A percentile compares a stretch with the other conserved stretches of the same genome.
Evolutionary conservation across 2,113 vertebrate species (phyloP).

Genomic region (Poicephalus gulielmi): DNA sequence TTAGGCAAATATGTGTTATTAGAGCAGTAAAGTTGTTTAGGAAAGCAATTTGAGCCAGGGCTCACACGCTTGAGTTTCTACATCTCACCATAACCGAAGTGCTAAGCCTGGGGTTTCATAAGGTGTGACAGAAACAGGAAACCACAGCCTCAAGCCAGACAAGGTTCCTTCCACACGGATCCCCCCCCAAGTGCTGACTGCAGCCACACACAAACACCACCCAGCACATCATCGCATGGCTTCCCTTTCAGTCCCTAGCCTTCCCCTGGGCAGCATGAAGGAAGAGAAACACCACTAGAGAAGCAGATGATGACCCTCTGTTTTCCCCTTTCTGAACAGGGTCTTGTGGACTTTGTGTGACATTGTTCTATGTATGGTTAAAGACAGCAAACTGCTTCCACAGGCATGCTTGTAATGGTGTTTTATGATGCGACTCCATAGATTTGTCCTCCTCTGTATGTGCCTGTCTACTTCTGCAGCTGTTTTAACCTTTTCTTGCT

Average conservation of each 20-base stretch:
- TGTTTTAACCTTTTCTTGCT: neutral
- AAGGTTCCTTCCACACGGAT: neutral
- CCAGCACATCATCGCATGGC: accelerated
- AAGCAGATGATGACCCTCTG: neutral
- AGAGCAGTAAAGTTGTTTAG: neutral
- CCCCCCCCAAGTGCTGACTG: neutral
- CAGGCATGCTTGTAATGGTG: neutral
- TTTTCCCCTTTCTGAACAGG: neutral
- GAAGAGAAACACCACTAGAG: neutral
- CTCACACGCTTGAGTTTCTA: neutral
- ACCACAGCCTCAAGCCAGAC: neutral
- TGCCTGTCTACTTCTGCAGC: neutral
- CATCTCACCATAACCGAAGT: neutral
- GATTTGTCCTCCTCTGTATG: neutral
- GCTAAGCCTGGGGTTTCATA: neutral
- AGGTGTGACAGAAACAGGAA: conserved; percentile 20
- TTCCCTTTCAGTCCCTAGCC: neutral
- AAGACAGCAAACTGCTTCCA: conserved; percentile 43
- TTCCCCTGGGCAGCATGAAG: neutral
- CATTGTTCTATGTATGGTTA: neutral
- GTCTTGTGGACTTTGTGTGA: neutral
- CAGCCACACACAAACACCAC: neutral
- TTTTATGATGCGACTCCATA: neutral
- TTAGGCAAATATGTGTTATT: neutral
- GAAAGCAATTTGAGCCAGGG: conserved; percentile 9